Conservation (phyloP, 1,140 invertebrate genomes). For the Wiebesia pumilae region DNA sequence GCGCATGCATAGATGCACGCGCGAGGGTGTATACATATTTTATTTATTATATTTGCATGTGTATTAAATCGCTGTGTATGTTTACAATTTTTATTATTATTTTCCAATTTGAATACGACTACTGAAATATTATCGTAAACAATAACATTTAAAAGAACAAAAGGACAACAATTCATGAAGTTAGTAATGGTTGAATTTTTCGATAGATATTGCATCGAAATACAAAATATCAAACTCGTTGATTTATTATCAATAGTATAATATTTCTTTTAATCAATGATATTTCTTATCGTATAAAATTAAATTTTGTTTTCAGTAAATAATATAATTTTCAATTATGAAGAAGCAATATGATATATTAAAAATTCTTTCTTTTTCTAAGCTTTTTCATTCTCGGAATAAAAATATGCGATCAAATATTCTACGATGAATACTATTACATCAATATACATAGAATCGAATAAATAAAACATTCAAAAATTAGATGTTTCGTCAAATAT, state of each 20-base stretch:
- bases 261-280: background rate
- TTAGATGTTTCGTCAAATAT: too few species aligned
- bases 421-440: too few species aligned
- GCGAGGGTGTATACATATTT: slow-evolving; percentile 9
- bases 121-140: background rate
- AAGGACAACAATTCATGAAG: background rate
- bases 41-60: slow-evolving; percentile 51
- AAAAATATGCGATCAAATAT: too few species aligned
- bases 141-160: background rate
- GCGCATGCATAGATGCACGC: too few species aligned
- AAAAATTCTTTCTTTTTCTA: too few species aligned
- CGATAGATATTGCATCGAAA: slow-evolving; percentile 32
- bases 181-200: slow-evolving; percentile 14
- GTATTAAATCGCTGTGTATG: slow-evolving; percentile 11
- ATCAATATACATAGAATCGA: too few species aligned
- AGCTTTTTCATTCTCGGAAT: too few species aligned
- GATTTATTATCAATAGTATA: slow-evolving; percentile 11
- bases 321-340: slow-evolving; percentile 1
- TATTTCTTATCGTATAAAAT: background rate
- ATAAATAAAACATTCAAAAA: too few species aligned
- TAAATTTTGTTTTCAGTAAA: background rate
- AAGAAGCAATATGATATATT: too few species aligned
- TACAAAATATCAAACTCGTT: slow-evolving; percentile 24
- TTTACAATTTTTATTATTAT: background rate
- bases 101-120: background rate